Conservation (phyloP, 2,113 vertebrate species). For the Phodopus roborovskii region DNA sequence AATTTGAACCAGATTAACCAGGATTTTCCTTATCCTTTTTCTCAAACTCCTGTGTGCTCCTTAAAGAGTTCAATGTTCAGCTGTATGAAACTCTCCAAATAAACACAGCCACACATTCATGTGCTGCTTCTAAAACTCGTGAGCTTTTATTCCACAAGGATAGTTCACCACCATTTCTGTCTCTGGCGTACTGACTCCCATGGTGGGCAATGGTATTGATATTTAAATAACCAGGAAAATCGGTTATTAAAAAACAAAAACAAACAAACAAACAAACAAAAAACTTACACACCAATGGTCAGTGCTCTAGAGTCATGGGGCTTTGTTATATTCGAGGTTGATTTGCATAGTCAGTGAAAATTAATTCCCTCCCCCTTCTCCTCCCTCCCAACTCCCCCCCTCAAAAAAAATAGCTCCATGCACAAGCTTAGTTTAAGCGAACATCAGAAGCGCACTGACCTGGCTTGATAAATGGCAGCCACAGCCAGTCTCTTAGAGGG, state of each 20-base stretch:
- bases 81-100: background rate
- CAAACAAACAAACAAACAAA: too few species aligned
- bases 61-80: background rate
- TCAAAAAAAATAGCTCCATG: background rate
- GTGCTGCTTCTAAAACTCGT: background rate
- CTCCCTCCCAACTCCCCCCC: too few species aligned
- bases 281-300: background rate
- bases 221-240: background rate
- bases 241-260: too few species aligned
- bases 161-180: fast-evolving
- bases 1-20: background rate
- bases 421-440: conserved; percentile 18
- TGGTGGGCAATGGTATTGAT: background rate
- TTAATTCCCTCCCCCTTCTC: background rate
- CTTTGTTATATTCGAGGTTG: background rate
- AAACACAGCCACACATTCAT: background rate
- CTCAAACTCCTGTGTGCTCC: background rate
- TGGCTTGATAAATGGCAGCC: background rate
- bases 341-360: conserved; percentile 48
- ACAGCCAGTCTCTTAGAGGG: background rate
- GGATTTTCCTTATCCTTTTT: background rate
- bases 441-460: conserved; percentile 18
- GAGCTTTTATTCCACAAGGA: background rate
- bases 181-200: background rate
- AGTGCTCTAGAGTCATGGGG: background rate